Percentiles rank a stretch among this genome's conserved stretches.
Evolutionary conservation across 2,888 invertebrate species (phyloP).

Genomic region (Gonocerus acuteangulatus): DNA sequence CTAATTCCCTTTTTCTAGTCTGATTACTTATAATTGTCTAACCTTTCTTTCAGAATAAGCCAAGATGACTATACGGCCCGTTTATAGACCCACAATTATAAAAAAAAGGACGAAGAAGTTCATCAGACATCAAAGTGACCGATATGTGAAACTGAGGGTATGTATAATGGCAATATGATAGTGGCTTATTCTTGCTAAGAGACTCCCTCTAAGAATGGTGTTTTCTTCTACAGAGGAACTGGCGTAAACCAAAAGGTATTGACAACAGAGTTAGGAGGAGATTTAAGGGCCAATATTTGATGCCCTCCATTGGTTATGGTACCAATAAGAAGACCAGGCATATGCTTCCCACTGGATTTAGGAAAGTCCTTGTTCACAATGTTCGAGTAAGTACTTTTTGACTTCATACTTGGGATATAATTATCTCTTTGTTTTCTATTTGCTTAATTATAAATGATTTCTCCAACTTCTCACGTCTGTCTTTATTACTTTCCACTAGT

Average conservation of each 20-base stretch:
- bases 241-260: constrained; percentile 99
- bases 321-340: constrained; percentile 90
- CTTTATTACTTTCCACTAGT: too few species aligned
- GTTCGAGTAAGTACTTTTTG: constrained; percentile 53
- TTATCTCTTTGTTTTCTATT: neutral
- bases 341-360: constrained; percentile 96
- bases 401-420: too few species aligned
- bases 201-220: too few species aligned
- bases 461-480: too few species aligned
- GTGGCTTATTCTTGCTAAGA: neutral
- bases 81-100: constrained; percentile 80
- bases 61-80: constrained; percentile 83
- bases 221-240: constrained; percentile 64
- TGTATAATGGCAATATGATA: constrained; percentile 38
- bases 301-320: constrained; percentile 99
- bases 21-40: too few species aligned
- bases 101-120: constrained; percentile 98
- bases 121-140: constrained; percentile 96
- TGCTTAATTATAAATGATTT: constrained; percentile 1
- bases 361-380: constrained; percentile 88
- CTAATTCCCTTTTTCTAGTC: too few species aligned
- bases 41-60: constrained; percentile 33
- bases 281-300: constrained; percentile 97
- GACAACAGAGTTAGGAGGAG: constrained; percentile 98
- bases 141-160: constrained; percentile 91